Conservation (phyloP, 37 sponge, comb jelly and placozoan genomes). For the Beroe forskalii region DNA sequence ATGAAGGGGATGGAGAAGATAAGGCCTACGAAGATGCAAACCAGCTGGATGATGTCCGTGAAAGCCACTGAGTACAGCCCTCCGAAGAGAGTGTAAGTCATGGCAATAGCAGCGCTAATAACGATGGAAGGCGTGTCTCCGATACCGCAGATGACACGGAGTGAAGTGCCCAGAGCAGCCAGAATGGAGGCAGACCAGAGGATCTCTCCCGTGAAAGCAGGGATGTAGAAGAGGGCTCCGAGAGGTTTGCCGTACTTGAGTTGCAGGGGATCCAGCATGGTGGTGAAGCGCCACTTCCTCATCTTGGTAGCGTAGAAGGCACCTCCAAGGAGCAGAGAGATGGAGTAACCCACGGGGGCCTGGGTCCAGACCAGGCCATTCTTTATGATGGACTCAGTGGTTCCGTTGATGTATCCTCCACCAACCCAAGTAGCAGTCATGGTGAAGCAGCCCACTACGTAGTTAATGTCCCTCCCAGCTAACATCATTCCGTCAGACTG, state of each 20-base stretch:
- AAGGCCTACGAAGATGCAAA: constrained; percentile 59
- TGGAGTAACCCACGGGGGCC: constrained; percentile 40
- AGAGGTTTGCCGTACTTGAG: constrained; percentile 52
- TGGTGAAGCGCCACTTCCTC: constrained; percentile 2
- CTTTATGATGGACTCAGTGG: constrained; percentile 35
- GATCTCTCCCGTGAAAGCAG: constrained; percentile 62
- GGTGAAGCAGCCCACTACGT: constrained; percentile 13
- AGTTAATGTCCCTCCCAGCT: constrained; percentile 44
- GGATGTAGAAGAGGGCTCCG: constrained; percentile 60
- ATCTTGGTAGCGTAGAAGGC: constrained; percentile 24
- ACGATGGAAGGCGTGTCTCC: constrained; percentile 21
- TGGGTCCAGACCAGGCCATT: constrained; percentile 51
- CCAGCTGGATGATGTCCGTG: constrained; percentile 56
- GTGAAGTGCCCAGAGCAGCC: constrained; percentile 58
- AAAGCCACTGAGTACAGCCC: constrained; percentile 61
- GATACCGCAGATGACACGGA: constrained; percentile 61
- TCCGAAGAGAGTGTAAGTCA: constrained; percentile 61
- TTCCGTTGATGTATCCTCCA: constrained; percentile 61
- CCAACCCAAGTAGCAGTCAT: constrained; percentile 64
- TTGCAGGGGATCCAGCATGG: constrained; percentile 62
- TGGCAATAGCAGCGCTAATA: constrained; percentile 44
- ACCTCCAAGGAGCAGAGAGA: constrained; percentile 44
- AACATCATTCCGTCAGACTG: constrained; percentile 35
- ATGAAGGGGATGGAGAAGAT: constrained; percentile 51
- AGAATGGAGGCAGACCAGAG: constrained; percentile 62